phyloP scores from a whole-genome alignment of 1,140 invertebrate species.

The Drosophila jambulina region DNA sequence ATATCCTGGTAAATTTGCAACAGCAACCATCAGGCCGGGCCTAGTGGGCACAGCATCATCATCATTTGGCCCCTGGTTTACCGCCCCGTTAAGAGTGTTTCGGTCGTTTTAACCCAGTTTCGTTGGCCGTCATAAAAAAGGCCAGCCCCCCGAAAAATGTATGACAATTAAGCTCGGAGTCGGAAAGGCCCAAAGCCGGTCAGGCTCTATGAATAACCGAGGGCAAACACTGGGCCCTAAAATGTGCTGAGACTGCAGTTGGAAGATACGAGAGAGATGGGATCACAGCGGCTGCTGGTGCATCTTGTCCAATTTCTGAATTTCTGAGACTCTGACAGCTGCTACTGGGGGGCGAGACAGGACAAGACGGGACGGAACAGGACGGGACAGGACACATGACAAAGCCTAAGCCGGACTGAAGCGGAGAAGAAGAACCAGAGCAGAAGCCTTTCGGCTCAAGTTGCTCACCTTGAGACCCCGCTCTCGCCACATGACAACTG shows the following conservation, averaged over 20 bases:
- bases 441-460: slow-evolving; percentile 51
- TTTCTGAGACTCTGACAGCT: slow-evolving; percentile 23
- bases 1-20: slow-evolving; percentile 12
- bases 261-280: slow-evolving; percentile 13
- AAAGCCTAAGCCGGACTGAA: slow-evolving; percentile 7
- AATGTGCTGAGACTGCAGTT: slow-evolving; percentile 45
- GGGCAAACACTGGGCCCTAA: slow-evolving; percentile 17
- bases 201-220: slow-evolving; percentile 32
- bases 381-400: slow-evolving; percentile 15
- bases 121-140: slow-evolving; percentile 33
- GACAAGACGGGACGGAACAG: background rate
- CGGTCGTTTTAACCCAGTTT: slow-evolving; percentile 49
- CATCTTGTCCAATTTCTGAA: slow-evolving; percentile 39
- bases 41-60: slow-evolving; percentile 1
- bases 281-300: background rate
- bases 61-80: slow-evolving; percentile 20
- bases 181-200: background rate
- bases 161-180: slow-evolving; percentile 44
- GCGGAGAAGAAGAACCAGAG: slow-evolving; percentile 1
- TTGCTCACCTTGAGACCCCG: slow-evolving; percentile 67
- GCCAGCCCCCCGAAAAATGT: slow-evolving; percentile 1
- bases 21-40: background rate
- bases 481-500: slow-evolving; percentile 58
- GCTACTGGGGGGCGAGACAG: background rate
- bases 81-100: slow-evolving; percentile 31